These are phyloP conservation scores for Hydriomena furcata DNA, from an alignment of 2,888 invertebrate species.

Conservation along the genomic window DNA sequence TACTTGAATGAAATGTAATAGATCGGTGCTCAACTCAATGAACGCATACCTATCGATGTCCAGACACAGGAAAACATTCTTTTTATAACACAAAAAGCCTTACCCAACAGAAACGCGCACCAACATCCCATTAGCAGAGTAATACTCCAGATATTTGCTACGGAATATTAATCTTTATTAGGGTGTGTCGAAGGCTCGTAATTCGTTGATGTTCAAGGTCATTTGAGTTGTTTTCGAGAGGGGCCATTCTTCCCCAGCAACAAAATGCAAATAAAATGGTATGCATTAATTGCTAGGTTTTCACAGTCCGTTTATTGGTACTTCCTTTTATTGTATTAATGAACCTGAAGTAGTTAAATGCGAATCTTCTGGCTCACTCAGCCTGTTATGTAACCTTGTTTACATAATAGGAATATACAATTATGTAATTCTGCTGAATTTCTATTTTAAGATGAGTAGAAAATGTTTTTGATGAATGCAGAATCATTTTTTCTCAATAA, in stretches of 20 bases:
- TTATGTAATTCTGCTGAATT: too few species aligned
- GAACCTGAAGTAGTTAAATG: conserved; percentile 40
- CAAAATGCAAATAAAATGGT: conserved; percentile 68
- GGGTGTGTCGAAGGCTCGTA: conserved; percentile 36
- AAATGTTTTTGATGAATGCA: too few species aligned
- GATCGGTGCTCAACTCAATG: neutral
- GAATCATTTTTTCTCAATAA: too few species aligned
- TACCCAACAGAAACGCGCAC: conserved; percentile 59
- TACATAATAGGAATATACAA: conserved; percentile 17
- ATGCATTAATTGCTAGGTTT: conserved; percentile 73
- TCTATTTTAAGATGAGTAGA: too few species aligned
- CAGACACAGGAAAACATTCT: conserved; percentile 65
- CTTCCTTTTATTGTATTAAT: conserved; percentile 47
- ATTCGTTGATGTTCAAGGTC: conserved; percentile 30
- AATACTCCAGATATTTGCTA: conserved; percentile 27
- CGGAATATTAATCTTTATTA: conserved; percentile 40
- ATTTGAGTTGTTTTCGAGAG: conserved; percentile 38
- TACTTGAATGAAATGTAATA: neutral
- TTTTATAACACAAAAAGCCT: conserved; percentile 69
- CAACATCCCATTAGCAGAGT: conserved; percentile 43
- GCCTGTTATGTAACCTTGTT: conserved; percentile 16
- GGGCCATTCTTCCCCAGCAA: conserved; percentile 40
- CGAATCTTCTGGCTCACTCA: conserved; percentile 18
- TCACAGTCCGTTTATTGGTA: conserved; percentile 64
- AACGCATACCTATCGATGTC: conserved; percentile 48